Conservation (phyloP, 2,797 vertebrate genomes). For the Salmo trutta region DNA sequence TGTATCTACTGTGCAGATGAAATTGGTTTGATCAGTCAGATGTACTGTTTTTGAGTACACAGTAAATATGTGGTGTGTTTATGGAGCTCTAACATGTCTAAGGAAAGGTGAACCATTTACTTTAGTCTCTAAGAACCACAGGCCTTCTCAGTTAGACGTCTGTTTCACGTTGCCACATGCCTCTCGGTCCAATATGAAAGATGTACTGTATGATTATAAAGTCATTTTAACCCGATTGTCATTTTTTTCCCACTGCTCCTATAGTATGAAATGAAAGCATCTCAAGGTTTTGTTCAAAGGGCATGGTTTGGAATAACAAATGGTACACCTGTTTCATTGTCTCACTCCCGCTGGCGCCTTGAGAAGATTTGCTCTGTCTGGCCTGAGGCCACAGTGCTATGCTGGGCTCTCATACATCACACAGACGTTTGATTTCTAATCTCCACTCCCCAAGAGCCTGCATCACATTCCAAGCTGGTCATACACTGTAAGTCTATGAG, state of each 20-base stretch:
- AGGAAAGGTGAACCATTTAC: neutral
- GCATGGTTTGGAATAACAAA: conserved; percentile 10
- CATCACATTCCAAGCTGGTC: neutral
- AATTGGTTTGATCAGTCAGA: neutral
- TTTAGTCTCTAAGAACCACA: neutral
- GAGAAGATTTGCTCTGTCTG: conserved; percentile 26
- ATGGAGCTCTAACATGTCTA: neutral
- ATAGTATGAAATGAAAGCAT: conserved; percentile 12
- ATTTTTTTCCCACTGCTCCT: neutral
- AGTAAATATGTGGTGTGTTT: neutral
- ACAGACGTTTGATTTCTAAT: neutral
- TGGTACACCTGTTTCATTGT: conserved; percentile 49
- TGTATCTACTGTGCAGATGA: conserved; percentile 7
- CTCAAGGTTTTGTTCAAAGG: neutral
- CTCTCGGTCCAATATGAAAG: conserved; percentile 33
- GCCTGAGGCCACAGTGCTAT: conserved; percentile 6
- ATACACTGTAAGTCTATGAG: neutral
- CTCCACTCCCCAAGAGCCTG: neutral
- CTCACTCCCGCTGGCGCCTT: conserved; percentile 31
- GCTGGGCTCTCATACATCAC: conserved; percentile 11
- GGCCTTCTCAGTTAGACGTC: neutral
- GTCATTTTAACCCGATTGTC: conserved; percentile 37
- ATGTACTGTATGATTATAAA: conserved; percentile 61
- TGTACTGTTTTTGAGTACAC: neutral
- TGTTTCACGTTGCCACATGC: conserved; percentile 41